Base-by-base conservation (phyloP, 2,888 invertebrate species). In the Chydorus sphaericus region DNA sequence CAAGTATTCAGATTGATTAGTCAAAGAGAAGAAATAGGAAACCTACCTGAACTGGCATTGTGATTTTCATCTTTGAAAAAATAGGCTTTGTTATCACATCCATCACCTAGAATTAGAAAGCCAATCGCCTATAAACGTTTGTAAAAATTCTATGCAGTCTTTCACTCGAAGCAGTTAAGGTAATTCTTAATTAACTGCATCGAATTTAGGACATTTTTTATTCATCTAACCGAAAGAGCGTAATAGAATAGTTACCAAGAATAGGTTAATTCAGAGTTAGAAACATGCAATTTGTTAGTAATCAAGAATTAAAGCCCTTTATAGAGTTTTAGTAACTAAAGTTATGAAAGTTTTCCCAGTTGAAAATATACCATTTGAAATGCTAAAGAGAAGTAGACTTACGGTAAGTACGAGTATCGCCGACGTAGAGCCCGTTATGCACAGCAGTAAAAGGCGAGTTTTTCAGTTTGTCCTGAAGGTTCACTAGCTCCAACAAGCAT, bases 1-100 rank as follows among this genome's bases (percentile, higher is more conserved):
- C 36, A 33, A 33, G 10, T 11, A 33, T 33, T 33, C 10, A 33
- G n/a, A 33, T 11, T 33, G 10, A 33, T 33, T 33, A 33, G n/a
- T 33, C n/a, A 33, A 11, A 33, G 10, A 56, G 37, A 16, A 57
- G 33, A 51, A 37, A 48, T 48, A 55, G 59, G 44, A 59, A 61
- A 66, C 66, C 66, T 69, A 70, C 72, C 72, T 72, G 69, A 75
- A 71, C 66, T 72, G 73, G 79, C 77, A 68, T 71, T 80, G 73
- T 77, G 78, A 74, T 81, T 81, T 73, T 81, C 79, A 74, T 83
- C 83, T 67, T 80, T 78, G 73, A 82, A 81, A 75, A 83, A 84
- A 39, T 39, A 5, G 72, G 80, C 80, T 74, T 79, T 78, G 75
- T 83, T 84, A 77, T 81, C 81, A 71, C 83, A 78, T 68, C 81